Percentiles rank a stretch among this genome's conserved stretches.
phyloP scores from a whole-genome alignment of 1,140 invertebrate genomes.

The Pygmarrhopalites habei region DNA sequence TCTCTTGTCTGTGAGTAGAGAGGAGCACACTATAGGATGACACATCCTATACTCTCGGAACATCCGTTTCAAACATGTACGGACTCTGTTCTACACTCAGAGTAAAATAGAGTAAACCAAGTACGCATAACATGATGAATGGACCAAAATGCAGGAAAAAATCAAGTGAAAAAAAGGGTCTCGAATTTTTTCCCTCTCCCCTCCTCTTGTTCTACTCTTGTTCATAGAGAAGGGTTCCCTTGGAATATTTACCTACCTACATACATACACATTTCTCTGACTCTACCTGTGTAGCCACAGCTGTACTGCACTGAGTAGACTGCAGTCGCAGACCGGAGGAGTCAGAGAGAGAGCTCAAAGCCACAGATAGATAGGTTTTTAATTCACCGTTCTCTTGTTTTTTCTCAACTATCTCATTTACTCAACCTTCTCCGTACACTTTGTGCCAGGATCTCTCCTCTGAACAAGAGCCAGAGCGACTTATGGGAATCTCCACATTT shows the following conservation, averaged over 20 bases:
- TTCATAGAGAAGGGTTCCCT: not conserved
- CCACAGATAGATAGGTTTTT: slow-evolving; percentile 6
- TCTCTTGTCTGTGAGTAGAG: no score
- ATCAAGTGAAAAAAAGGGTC: not conserved
- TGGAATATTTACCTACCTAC: not conserved
- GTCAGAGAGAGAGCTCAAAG: not conserved
- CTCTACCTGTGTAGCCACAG: not conserved
- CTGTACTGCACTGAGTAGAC: not conserved
- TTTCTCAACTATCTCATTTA: slow-evolving; percentile 5
- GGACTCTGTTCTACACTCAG: not conserved
- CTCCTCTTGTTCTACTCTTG: not conserved
- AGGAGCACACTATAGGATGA: no score
- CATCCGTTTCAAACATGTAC: slow-evolving; percentile 2
- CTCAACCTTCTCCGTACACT: not conserved
- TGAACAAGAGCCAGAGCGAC: not conserved
- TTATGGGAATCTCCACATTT: no score
- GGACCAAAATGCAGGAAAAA: slow-evolving; percentile 1
- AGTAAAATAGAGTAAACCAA: not conserved
- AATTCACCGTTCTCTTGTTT: not conserved
- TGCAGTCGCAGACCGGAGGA: not conserved
- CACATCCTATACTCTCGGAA: slow-evolving; percentile 1
- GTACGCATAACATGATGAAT: slow-evolving; percentile 3
- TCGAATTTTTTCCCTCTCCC: not conserved
- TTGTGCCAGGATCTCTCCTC: not conserved
- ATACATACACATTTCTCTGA: not conserved